Percentiles rank a stretch among this genome's conserved stretches.
Evolutionary conservation across 2,113 vertebrate species (phyloP).

Genomic region (Atractosteus spatula): DNA sequence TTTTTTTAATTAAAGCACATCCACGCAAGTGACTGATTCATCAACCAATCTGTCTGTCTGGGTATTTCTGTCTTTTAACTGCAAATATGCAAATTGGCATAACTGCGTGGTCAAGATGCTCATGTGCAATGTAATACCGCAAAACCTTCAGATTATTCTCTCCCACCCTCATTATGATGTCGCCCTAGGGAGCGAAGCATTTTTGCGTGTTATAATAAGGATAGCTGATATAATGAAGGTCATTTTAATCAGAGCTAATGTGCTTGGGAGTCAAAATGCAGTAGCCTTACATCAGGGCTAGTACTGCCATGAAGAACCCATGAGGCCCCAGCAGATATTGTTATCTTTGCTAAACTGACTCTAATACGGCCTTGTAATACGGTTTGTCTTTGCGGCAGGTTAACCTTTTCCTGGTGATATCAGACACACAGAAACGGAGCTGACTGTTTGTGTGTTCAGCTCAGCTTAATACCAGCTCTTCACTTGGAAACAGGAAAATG

Average conservation of each 20-base stretch:
- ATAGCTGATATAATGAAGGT: slow-evolving; percentile 75
- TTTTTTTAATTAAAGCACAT: too few relatives aligned
- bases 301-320: slow-evolving; percentile 52
- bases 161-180: slow-evolving; percentile 52
- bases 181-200: slow-evolving; percentile 53
- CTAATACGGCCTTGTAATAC: slow-evolving; percentile 62
- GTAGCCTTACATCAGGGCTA: slow-evolving; percentile 64
- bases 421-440: background rate
- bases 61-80: too few relatives aligned
- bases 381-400: slow-evolving; percentile 56
- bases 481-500: too few relatives aligned
- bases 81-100: too few relatives aligned
- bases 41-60: too few relatives aligned
- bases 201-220: slow-evolving; percentile 67
- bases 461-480: too few relatives aligned
- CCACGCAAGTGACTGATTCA: too few relatives aligned
- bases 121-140: slow-evolving; percentile 25
- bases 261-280: slow-evolving; percentile 66
- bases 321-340: slow-evolving; percentile 67
- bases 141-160: slow-evolving; percentile 49
- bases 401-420: slow-evolving; percentile 66
- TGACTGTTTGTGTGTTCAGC: background rate
- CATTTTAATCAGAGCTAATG: slow-evolving; percentile 76
- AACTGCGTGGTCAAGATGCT: too few relatives aligned
- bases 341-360: slow-evolving; percentile 75